Conservation (phyloP, 1,140 invertebrate species). For the Musca vetustissima region DNA sequence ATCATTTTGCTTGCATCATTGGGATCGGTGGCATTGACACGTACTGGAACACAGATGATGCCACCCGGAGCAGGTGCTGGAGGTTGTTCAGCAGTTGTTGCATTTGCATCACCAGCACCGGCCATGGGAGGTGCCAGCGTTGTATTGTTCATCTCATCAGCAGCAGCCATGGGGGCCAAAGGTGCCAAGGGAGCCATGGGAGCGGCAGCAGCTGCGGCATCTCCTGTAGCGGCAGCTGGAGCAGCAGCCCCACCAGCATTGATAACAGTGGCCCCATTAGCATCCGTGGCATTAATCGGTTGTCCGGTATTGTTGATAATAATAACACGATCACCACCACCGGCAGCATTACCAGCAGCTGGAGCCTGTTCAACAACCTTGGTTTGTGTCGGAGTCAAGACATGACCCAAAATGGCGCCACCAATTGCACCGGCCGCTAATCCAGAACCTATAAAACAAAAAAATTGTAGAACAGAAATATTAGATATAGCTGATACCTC, state of each 20-base stretch:
- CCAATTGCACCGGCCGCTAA: conserved; percentile 46
- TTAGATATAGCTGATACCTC: no score
- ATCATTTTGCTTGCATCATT: conserved; percentile 45
- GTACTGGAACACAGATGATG: conserved; percentile 50
- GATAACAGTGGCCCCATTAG: conserved; percentile 46
- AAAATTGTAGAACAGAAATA: conserved; percentile 16
- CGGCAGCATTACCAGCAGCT: conserved; percentile 35
- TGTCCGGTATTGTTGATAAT: conserved; percentile 50
- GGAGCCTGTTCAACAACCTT: conserved; percentile 33
- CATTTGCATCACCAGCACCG: conserved; percentile 31
- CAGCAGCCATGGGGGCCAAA: conserved; percentile 34
- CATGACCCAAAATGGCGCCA: conserved; percentile 46
- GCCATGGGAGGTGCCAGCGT: conserved; percentile 55
- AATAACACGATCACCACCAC: conserved; percentile 46
- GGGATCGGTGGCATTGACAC: conserved; percentile 52
- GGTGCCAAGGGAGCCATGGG: conserved; percentile 36
- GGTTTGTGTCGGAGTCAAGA: conserved; percentile 41
- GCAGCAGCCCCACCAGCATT: conserved; percentile 31
- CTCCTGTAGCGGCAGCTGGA: conserved; percentile 29
- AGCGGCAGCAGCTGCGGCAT: conserved; percentile 36
- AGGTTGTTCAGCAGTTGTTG: conserved; percentile 27
- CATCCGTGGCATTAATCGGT: conserved; percentile 38
- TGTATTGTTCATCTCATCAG: conserved; percentile 39
- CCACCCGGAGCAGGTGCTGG: conserved; percentile 37
- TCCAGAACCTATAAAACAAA: conserved; percentile 40